Percentiles rank a stretch among this genome's conserved stretches.
Evolutionary conservation across 2,113 vertebrate species (phyloP).

Genomic region (Lates calcarifer): DNA sequence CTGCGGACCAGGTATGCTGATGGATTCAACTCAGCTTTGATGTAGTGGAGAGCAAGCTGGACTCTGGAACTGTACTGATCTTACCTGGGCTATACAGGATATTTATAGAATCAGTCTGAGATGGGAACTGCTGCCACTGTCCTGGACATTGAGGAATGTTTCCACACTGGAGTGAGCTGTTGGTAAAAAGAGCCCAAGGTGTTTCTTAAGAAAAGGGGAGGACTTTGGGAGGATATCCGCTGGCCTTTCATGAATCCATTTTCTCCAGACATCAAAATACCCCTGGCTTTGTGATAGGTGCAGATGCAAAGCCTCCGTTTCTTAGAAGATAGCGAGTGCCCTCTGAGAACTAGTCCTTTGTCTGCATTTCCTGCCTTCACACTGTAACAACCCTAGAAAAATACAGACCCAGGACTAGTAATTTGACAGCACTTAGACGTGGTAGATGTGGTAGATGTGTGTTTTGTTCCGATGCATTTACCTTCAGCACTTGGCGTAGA

Average conservation of each 20-base stretch:
- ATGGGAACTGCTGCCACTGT: slow-evolving; percentile 58
- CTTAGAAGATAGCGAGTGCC: slow-evolving; percentile 62
- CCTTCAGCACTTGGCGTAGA: slow-evolving; percentile 51
- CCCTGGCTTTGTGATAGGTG: slow-evolving; percentile 65
- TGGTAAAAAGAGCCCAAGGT: slow-evolving; percentile 41
- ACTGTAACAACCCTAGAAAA: slow-evolving; percentile 66
- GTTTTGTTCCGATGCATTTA: slow-evolving; percentile 61
- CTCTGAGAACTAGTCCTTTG: slow-evolving; percentile 68
- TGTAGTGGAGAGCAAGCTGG: slow-evolving; percentile 47
- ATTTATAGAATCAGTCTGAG: slow-evolving; percentile 48
- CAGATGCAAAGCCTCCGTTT: slow-evolving; percentile 57
- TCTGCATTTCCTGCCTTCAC: slow-evolving; percentile 77
- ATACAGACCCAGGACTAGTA: slow-evolving; percentile 70
- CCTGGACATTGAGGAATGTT: slow-evolving; percentile 68
- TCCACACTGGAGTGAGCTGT: slow-evolving; percentile 53
- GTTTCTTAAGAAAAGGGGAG: slow-evolving; percentile 42
- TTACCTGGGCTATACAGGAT: slow-evolving; percentile 32
- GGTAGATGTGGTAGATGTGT: slow-evolving; percentile 63
- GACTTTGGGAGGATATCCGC: slow-evolving; percentile 54
- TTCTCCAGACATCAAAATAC: slow-evolving; percentile 58
- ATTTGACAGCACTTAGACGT: slow-evolving; percentile 69
- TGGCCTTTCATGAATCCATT: slow-evolving; percentile 70
- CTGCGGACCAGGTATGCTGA: slow-evolving; percentile 17
- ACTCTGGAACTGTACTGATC: slow-evolving; percentile 46
- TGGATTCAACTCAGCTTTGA: slow-evolving; percentile 49